These are phyloP conservation scores for Himalopsyche phryganea DNA, from an alignment of 1,140 invertebrate genomes.

Conservation along the genomic window DNA sequence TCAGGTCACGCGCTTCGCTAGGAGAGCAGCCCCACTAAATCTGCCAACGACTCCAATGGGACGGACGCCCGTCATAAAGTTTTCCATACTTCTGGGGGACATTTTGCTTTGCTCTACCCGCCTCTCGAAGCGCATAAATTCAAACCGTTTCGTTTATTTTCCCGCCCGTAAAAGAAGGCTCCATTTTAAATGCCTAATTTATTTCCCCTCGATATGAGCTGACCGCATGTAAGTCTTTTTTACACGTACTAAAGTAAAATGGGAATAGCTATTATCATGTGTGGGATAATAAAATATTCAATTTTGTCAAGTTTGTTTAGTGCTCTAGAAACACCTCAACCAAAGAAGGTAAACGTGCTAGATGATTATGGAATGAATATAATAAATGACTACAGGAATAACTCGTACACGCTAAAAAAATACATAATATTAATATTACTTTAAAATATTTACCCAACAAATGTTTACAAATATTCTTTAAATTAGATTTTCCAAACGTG, in stretches of 20 bases:
- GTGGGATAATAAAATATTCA: background rate
- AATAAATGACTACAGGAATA: too few species aligned
- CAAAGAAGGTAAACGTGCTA: too few species aligned
- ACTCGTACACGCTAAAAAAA: too few species aligned
- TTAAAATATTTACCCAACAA: too few species aligned
- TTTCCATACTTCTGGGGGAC: slow-evolving; percentile 15
- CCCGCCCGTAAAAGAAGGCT: slow-evolving; percentile 4
- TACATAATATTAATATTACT: too few species aligned
- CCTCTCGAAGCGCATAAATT: slow-evolving; percentile 7
- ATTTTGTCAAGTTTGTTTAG: background rate
- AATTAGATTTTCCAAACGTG: too few species aligned
- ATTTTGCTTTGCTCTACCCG: background rate
- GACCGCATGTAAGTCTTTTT: slow-evolving; percentile 6
- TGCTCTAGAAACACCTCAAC: background rate
- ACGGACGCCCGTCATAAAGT: slow-evolving; percentile 25
- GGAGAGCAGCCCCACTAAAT: slow-evolving; percentile 14
- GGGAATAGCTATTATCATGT: background rate
- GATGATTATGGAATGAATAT: too few species aligned
- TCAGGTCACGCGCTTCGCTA: background rate
- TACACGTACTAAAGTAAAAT: background rate
- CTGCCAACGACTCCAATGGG: slow-evolving; percentile 25
- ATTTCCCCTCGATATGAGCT: background rate
- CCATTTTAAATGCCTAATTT: slow-evolving; percentile 22
- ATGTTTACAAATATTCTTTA: too few species aligned
- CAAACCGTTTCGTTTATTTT: slow-evolving; percentile 14